Base-by-base conservation (phyloP, 2,888 invertebrate species). In the Hydropsyche betteni region DNA sequence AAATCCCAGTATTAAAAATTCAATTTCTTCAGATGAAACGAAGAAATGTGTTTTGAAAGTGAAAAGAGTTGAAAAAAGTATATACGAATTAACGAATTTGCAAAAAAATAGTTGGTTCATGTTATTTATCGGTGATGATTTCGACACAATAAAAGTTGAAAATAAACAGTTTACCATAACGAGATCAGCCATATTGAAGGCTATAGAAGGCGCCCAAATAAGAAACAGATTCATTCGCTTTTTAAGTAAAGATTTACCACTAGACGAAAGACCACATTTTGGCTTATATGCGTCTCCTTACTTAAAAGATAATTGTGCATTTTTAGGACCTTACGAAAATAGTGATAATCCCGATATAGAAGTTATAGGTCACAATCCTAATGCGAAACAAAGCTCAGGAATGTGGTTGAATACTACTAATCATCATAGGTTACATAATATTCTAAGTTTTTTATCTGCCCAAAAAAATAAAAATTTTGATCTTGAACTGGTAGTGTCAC, bases 51-150 rank as follows among this genome's bases (percentile, higher is more conserved):
- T 36, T 64, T 64, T 7, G 6, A 34, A 64, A 34, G 34, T 4
- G 12, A 7, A n/a, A 4, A 4, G 16, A 58, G 16, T 14, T 58
- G 8, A 14, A 24, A 16, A 14, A 58, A 58, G 8, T 2, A 16
- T 8, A 8, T 4, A 2, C 24, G 24, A 58, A 10, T 53, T 14
- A 58, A 58, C 24, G 0, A 2, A 58, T 14, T 24, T 12, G 4
- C 33, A 36, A 8, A 34, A 64, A 4, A 64, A 64, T 5, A 34
- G 34, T 64, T 64, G 64, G 64, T 34, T 64, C n/a, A 33, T 36
- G 36, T 5, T 64, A 33, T 36, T 36, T 4, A 36, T 64, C 34
- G 36, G 64, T 3, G 6, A 36, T n/a, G 64, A 64, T 36, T 64
- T 64, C 36, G 10, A 10, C n/a, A 34, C 8, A 10, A 10, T 64